Evolutionary conservation across 1,140 invertebrate genomes (phyloP).

Genomic region (Forficula auricularia): DNA sequence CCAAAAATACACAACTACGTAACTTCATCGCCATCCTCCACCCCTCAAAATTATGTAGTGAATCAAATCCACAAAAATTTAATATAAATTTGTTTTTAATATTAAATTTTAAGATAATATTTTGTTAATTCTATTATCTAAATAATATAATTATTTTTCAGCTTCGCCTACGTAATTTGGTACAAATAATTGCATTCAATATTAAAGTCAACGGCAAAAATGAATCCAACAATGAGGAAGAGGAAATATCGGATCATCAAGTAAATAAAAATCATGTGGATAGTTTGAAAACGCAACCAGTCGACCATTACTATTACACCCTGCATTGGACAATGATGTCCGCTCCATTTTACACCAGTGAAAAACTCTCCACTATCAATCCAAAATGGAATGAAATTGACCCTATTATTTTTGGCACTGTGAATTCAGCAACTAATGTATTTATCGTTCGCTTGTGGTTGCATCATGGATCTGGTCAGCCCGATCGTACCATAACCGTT

Average conservation of each 20-base stretch:
- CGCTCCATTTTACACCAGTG: slow-evolving; percentile 74
- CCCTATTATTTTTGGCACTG: slow-evolving; percentile 23
- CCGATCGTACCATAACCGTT: slow-evolving; percentile 39
- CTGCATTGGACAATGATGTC: slow-evolving; percentile 61
- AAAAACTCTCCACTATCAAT: slow-evolving; percentile 48
- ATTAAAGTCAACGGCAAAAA: slow-evolving; percentile 26
- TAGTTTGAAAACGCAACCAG: no score
- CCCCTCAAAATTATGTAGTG: no score
- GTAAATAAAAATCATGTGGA: neutral
- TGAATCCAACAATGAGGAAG: slow-evolving; percentile 15
- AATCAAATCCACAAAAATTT: no score
- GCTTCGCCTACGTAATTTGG: slow-evolving; percentile 50
- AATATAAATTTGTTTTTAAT: no score
- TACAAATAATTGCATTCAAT: slow-evolving; percentile 48
- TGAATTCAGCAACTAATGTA: slow-evolving; percentile 20
- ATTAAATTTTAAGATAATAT: no score
- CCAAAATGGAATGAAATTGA: slow-evolving; percentile 59
- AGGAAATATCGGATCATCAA: slow-evolving; percentile 13
- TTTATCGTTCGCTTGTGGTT: slow-evolving; percentile 35
- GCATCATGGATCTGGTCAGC: slow-evolving; percentile 21
- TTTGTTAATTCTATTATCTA: no score
- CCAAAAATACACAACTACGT: no score
- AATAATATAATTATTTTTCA: slow-evolving; percentile 26
- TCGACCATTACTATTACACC: slow-evolving; percentile 61
- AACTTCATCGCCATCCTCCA: no score